Evolutionary conservation across 2,888 invertebrate species (phyloP), one percentile per base, ranked within the genome.

Genomic region (Platycnemis pennipes): DNA sequence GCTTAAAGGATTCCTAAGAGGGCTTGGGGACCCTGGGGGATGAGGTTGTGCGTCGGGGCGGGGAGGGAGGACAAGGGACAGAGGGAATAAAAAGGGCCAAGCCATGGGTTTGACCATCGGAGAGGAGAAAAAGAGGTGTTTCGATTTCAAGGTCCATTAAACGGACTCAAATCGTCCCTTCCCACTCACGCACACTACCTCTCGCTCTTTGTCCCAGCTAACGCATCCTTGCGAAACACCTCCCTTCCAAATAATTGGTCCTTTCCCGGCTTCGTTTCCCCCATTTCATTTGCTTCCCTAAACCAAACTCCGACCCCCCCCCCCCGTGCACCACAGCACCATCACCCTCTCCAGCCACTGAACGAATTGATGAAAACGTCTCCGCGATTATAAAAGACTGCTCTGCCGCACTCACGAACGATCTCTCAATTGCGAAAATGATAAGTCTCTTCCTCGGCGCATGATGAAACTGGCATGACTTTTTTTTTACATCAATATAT

Each of bases 61-160:
- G 45, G 7, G 46, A 44, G 87, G 2, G 44, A 44, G 19, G 22
- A 87, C n/a, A 46, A 77, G 13, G 87, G 87, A 13, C 13, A 26
- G 77, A 77, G 16, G n/a, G 53, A 26, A 11, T 45, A 3, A 8
- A 22, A n/a, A n/a, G n/a, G n/a, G n/a, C n/a, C n/a, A n/a, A 31
- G 46, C 22, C 26, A 13, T 16, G 37, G 26, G 49, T 1, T 89
- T 26, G 37, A 53, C 31, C 22, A 42, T 7, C 26, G 56, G 56
- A 37, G 89, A 26, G 89, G 42, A 77, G 45, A 26, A 63, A 91
- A 91, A 37, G 91, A 63, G 42, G 63, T 44, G 63, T 89, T 89
- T 89, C 89, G 53, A 56, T 91, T 91, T 91, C 91, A 69, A 63
- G 69, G 63, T 91, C 63, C 63, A 91, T 91, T 91, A 63, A 91